phyloP scores from a whole-genome alignment of 2,797 vertebrate genomes.

The Chromobotia macracanthus region DNA sequence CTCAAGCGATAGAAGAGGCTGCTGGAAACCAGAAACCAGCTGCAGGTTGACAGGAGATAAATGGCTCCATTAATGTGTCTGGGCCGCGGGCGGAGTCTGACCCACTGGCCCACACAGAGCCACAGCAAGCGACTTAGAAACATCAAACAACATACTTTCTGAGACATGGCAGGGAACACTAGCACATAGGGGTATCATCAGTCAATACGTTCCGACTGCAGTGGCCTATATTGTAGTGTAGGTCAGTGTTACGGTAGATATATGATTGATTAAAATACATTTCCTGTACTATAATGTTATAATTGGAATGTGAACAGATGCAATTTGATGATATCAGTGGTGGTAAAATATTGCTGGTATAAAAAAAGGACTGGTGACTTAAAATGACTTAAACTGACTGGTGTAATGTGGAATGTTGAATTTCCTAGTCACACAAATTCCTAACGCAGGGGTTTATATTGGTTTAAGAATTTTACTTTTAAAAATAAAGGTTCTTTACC shows the following conservation, averaged over 20 bases:
- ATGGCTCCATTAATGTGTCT: slow-evolving; percentile 58
- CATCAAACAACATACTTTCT: slow-evolving; percentile 9
- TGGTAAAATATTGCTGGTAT: no score
- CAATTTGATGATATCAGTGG: no score
- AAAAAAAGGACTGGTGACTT: no score
- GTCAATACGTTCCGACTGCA: slow-evolving; percentile 28
- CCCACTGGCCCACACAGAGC: slow-evolving; percentile 52
- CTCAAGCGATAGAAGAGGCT: slow-evolving; percentile 22
- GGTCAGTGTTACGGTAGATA: slow-evolving; percentile 22
- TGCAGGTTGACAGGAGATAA: slow-evolving; percentile 61
- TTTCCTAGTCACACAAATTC: no score
- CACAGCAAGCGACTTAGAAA: slow-evolving; percentile 42
- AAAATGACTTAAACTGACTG: no score
- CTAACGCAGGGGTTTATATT: no score
- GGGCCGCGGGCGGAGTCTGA: slow-evolving; percentile 51
- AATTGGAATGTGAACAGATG: not conserved
- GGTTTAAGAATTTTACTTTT: no score
- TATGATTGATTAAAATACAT: not conserved
- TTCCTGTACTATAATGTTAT: not conserved
- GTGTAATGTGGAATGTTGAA: no score
- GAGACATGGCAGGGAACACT: not conserved
- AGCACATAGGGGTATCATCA: slow-evolving; percentile 11
- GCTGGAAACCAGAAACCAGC: slow-evolving; percentile 47
- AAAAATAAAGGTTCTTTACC: no score
- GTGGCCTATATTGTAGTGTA: slow-evolving; percentile 43